Conservation (phyloP, 2,888 invertebrate species). For the Netelia fuscicornis region DNA sequence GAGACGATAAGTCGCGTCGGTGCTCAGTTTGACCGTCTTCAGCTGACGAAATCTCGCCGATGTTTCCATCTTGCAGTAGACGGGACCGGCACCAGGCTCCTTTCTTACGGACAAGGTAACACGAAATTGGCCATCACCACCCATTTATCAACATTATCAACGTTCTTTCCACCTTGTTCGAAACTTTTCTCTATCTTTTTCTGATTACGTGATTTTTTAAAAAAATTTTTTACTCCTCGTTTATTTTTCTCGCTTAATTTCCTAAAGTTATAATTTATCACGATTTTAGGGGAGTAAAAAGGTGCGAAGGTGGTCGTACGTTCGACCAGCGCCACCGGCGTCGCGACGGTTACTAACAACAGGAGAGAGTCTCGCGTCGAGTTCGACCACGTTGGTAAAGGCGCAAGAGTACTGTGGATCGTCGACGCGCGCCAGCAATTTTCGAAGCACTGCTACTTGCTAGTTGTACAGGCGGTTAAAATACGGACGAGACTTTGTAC, state of each 20-base stretch:
- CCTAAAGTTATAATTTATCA: not conserved
- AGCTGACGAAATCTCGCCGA: constrained; percentile 86
- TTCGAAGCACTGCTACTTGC: not conserved
- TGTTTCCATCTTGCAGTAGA: constrained; percentile 87
- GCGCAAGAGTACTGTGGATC: constrained; percentile 42
- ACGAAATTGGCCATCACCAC: constrained; percentile 83
- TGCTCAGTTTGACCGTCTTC: constrained; percentile 86
- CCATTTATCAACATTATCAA: constrained; percentile 76
- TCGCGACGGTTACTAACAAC: constrained; percentile 80
- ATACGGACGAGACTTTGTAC: not conserved
- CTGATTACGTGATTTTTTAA: not conserved
- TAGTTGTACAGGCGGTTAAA: not conserved
- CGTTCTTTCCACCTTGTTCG: constrained; percentile 43
- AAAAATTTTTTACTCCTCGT: not conserved
- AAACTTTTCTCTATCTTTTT: not conserved
- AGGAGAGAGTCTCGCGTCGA: constrained; percentile 39
- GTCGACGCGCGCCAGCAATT: constrained; percentile 28
- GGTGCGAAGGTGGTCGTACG: not conserved
- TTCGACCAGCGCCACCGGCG: constrained; percentile 76
- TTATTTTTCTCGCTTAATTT: not conserved
- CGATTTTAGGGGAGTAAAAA: not conserved
- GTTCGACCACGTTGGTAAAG: constrained; percentile 52
- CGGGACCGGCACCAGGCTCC: constrained; percentile 85
- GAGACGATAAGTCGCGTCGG: constrained; percentile 86
- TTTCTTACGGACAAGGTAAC: constrained; percentile 85